Base-by-base conservation (phyloP, 2,888 invertebrate genomes). In the Brachypalpus laphriformis region DNA sequence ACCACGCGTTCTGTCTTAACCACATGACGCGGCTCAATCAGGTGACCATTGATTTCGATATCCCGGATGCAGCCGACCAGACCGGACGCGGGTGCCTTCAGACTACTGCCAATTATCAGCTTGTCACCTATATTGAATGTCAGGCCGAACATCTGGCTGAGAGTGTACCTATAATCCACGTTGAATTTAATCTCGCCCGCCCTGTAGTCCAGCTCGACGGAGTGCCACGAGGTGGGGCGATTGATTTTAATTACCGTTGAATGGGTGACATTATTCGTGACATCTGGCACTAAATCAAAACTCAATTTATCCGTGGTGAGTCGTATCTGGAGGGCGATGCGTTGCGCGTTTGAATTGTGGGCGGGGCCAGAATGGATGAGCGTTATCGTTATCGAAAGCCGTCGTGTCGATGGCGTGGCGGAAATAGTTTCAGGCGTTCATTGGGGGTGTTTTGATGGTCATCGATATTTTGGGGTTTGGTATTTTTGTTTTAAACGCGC, bases 41-140 rank as follows among this genome's bases (percentile, higher is more conserved):
- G 93, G 81, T 95, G 93, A 9, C 95, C 95, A 90, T 98, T 98
- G 78, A 98, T 96, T 90, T 95, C 94, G 81, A 98, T 95, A 89
- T 97, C 96, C 87, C 97, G 94, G 94, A 98, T 96, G 90, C 98
- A 98, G 25, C 98, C 98, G 61, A 98, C 96, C 68, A 98, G 93
- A 3, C 98, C 97, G 90, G 94, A 92, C 88, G 95, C 95, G 11
- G 94, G 94, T 31, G 93, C 94, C 91, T 95, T 95, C 16, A 96
- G 93, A 51, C 97, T 97, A 89, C 96, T 97, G 74, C 97, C 97
- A 87, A 97, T 95, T 77, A 95, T 95, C 82, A 96, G 94, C 90
- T 94, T 94, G 89, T 95, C 94, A 88, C 94, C 95, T 11, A 96
- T 92, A 89, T 94, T 94, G 88, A 96, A 95, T 87, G 94, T 94